phyloP scores from a whole-genome alignment of 2,797 vertebrate species.

The Capromys pilorides region DNA sequence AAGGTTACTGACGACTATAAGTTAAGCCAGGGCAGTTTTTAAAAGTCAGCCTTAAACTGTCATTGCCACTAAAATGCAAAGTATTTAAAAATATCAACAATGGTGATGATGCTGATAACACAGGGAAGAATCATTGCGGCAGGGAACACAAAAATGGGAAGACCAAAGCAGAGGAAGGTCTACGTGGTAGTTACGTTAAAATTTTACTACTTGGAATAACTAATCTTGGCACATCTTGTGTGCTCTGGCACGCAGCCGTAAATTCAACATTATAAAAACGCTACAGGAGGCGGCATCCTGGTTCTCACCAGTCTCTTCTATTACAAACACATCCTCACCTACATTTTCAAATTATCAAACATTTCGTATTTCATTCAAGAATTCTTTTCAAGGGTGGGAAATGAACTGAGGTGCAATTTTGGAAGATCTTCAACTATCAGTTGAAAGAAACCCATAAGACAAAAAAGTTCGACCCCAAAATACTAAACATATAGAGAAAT shows the following conservation, averaged over 20 bases:
- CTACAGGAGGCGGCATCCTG: neutral
- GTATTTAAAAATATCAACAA: neutral
- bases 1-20: neutral
- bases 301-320: slow-evolving; percentile 26
- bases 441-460: slow-evolving; percentile 18
- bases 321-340: neutral
- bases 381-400: neutral
- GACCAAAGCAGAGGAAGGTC: neutral
- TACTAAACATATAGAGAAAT: slow-evolving; percentile 36
- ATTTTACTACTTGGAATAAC: neutral
- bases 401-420: neutral
- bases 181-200: neutral
- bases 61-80: neutral
- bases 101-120: neutral
- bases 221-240: neutral
- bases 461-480: slow-evolving; percentile 36
- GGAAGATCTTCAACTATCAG: neutral
- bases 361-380: slow-evolving; percentile 57
- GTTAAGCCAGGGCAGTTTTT: neutral
- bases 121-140: neutral
- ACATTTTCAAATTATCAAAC: slow-evolving; percentile 47
- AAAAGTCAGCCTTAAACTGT: slow-evolving; percentile 13
- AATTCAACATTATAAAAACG: neutral
- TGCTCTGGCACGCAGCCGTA: neutral
- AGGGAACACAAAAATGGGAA: slow-evolving; percentile 20